phyloP scores from a whole-genome alignment of 2,888 invertebrate species.

The Cacoxenus indagator region DNA sequence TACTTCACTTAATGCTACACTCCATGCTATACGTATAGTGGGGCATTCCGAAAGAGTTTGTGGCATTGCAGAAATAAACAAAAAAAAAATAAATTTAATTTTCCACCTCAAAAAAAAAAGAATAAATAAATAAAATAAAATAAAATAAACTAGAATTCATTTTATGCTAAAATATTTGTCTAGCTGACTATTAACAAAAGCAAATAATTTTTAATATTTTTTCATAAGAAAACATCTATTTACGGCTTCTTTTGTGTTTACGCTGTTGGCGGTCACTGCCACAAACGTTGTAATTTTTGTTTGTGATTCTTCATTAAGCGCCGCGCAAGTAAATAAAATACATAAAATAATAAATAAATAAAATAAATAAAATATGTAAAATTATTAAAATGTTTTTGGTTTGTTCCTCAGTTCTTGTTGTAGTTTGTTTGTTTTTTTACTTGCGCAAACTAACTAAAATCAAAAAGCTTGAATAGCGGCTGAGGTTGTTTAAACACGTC shows the following conservation, averaged over 20 bases:
- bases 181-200: constrained; percentile 4
- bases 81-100: no score
- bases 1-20: constrained; percentile 62
- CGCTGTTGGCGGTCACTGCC: no score
- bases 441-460: constrained; percentile 20
- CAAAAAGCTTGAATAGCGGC: constrained; percentile 57
- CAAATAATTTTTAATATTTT: background rate
- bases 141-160: no score
- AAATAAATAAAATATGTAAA: background rate
- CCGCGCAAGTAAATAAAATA: no score
- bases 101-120: background rate
- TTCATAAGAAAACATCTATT: background rate
- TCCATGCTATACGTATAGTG: background rate
- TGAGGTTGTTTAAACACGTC: constrained; percentile 67
- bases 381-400: background rate
- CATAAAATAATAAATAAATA: no score
- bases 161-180: background rate
- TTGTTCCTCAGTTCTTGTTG: background rate
- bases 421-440: background rate
- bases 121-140: background rate
- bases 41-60: background rate
- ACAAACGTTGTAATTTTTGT: no score
- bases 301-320: no score
- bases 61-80: background rate
- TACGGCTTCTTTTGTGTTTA: background rate